Evolutionary conservation across 2,888 invertebrate species (phyloP), one percentile per base, ranked within the genome.

Genomic region (Litoditis marina): DNA sequence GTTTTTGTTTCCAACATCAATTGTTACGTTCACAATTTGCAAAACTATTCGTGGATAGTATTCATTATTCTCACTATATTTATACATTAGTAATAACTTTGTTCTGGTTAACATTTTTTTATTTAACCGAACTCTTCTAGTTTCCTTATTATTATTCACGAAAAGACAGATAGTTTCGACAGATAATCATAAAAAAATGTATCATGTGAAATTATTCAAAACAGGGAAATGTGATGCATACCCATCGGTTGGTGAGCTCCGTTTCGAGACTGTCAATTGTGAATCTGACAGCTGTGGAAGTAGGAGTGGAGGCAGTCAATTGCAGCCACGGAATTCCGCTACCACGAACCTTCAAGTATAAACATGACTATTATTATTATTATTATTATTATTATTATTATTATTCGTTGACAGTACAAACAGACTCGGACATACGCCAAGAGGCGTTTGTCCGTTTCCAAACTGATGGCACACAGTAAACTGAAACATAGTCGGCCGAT

Each of bases 271-370:
- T 90, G 44, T 94, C 94, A 0, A 96, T 95, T 85, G 96, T 95
- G 63, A 98, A 87, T 3, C 96, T 88, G 22, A 98, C 93, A 0
- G 96, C 96, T 2, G 92, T 94, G 82, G 91, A 92, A 52, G 95
- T 94, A 0, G 96, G 96, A 0, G 98, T 98, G 0, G 96, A 95
- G 0, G 96, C 96, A 0, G 96, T 98, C 63, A 98, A 87, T 84
- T 96, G 95, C 68, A 98, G 92, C 60, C 95, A 89, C 79, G 79
- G 77, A 19, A 61, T 84, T 13, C 51, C 51, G 7, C 27, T 42
- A 25, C 56, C 56, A 46, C 46, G 22, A 19, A 56, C 30, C 56
- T 56, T 25, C 19, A 4, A 13, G 19, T 8, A 27, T 28, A 22
- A 1, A 16, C 11, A 16, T 36, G 11, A 11, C 39, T 36, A 11